Base-by-base conservation (phyloP, 2,888 invertebrate species). In the Lepidocyrtinus sp. region DNA sequence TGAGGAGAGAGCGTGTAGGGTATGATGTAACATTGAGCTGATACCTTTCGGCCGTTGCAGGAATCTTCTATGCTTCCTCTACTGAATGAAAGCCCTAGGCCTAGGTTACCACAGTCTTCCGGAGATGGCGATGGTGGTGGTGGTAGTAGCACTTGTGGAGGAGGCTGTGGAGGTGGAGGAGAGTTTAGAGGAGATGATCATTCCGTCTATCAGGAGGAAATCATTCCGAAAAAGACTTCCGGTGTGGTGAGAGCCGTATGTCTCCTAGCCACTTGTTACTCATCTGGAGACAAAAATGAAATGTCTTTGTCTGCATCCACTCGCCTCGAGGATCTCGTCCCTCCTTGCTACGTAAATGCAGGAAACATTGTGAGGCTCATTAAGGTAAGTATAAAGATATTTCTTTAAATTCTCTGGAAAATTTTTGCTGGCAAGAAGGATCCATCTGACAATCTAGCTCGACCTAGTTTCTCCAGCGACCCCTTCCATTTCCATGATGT, bases 301-400 rank as follows among this genome's bases (percentile, higher is more conserved):
- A 89, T 89, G 63, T 88, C 89, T 81, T 86, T 90, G 85, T 89
- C 90, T 26, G 88, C 89, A 21, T 89, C 90, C 36, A 85, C 85
- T 2, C 85, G 87, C 76, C 88, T 92, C 76, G 90, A 91, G 46
- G 89, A 90, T 81, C 91, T 91, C 85, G 89, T 92, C 5, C 92
- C 92, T 1, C 91, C 92, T 0, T 90, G 90, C 83, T 91, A 91
- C 87, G 89, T 90, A 64, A 89, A 90, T 22, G 90, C 91, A 70
- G 90, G 91, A 85, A 90, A 91, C 84, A 91, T 92, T 86, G 89
- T 90, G 62, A 90, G 91, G 83, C 88, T 92, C 22, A 91, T 92
- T 82, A 91, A 92, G 90, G 92, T 92, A 87, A 87, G 89, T 36
- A 36, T 12, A 36, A 36, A 36, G 7, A 36, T 36, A 5, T 36